Percentiles rank a stretch among this genome's conserved stretches.
phyloP scores from a whole-genome alignment of 2,888 invertebrate species.

The Empis stercorea region DNA sequence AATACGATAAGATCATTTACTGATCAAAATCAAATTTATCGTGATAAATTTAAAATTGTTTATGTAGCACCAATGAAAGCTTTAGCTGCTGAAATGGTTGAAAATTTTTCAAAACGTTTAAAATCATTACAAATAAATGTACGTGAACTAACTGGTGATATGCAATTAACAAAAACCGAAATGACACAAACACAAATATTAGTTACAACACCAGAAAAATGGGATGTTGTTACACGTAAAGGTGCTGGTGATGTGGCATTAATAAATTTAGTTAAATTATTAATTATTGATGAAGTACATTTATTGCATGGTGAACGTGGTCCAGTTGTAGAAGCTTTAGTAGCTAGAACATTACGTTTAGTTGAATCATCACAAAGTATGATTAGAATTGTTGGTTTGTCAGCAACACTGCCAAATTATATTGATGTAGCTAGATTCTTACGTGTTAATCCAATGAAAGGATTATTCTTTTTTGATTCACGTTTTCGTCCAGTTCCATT shows the following conservation, averaged over 20 bases:
- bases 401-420: constrained; percentile 97
- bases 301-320: constrained; percentile 93
- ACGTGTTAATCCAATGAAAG: constrained; percentile 80
- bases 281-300: constrained; percentile 97
- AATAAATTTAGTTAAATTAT: constrained; percentile 76
- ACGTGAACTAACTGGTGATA: constrained; percentile 92
- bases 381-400: constrained; percentile 93
- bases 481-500: constrained; percentile 92
- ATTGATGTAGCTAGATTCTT: constrained; percentile 91
- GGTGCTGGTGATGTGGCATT: constrained; percentile 80
- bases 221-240: constrained; percentile 98
- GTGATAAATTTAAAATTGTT: constrained; percentile 93
- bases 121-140: constrained; percentile 67
- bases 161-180: constrained; percentile 90
- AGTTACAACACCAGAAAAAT: constrained; percentile 98
- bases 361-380: constrained; percentile 84
- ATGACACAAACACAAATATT: constrained; percentile 94
- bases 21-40: constrained; percentile 66
- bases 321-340: constrained; percentile 92
- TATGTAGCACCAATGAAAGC: constrained; percentile 99
- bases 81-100: constrained; percentile 95
- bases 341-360: constrained; percentile 87
- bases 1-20: constrained; percentile 82
- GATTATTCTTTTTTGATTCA: constrained; percentile 88
- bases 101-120: constrained; percentile 77